Base-by-base conservation (phyloP, 2,797 vertebrate species). In the Microhierax caerulescens region DNA sequence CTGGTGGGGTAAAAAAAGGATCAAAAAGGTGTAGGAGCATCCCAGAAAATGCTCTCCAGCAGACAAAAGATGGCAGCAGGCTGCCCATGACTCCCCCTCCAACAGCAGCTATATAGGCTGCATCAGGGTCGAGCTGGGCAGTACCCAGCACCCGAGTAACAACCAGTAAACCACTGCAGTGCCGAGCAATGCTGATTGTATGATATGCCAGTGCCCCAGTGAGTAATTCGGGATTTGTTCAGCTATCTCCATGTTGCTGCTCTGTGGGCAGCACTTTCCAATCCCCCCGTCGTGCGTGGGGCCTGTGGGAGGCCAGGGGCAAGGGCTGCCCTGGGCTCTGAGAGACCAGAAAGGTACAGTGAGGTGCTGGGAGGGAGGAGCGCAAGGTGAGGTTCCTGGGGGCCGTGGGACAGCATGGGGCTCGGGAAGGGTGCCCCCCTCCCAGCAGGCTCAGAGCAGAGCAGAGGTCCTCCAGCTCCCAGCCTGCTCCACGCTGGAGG, bases 361-460 rank as follows among this genome's bases (percentile, higher is more conserved):
- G 64, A 69, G n/a, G 47, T 80, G 64, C 64, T 63, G 69, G 39
- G 39, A 37, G 37, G 45, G 53, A 76, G 23, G 11, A 36, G 37
- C 17, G n/a, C 28, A 80, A 3, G 0, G 17, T 56, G 54, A 41
- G 32, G 36, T 17, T 87, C 25, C 15, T 47, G 30, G 20, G 25
- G 20, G 18, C 32, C 3, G 0, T 10, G n/a, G 43, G 39, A 73
- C 16, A 37, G 36, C 19, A 17, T 0, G 1, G 30, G 18, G n/a
- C 24, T 25, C 9, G 17, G 47, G 36, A 63, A 70, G 6, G 19
- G 12, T 7, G 9, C 32, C 65, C 8, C 9, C 7, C 36, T 83
- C 64, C 28, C 41, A 48, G 11, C 37, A 69, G 23, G 43, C 24
- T 7, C 34, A 13, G 41, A 36, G 54, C 19, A 68, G 43, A 75